Conservation (phyloP, 1,140 invertebrate species). For the Listronotus bonariensis region DNA sequence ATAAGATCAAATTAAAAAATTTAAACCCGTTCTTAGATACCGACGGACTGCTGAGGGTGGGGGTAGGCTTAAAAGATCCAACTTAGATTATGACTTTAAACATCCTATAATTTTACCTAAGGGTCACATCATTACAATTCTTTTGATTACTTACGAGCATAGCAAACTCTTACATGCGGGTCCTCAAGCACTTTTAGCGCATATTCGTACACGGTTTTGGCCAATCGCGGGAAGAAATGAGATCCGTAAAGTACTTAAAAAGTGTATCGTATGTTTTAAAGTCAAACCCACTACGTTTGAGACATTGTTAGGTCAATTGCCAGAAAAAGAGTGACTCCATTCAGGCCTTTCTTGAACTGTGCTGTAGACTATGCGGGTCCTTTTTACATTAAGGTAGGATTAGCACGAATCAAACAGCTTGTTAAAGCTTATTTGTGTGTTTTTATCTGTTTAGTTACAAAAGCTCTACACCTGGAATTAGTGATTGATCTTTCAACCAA, state of each 20-base stretch:
- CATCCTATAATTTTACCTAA: conserved; percentile 45
- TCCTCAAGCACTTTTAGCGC: neutral
- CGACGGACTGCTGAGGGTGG: conserved; percentile 53
- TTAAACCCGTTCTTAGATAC: conserved; percentile 54
- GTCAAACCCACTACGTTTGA: conserved; percentile 15
- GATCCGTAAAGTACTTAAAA: conserved; percentile 38
- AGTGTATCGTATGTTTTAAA: conserved; percentile 34
- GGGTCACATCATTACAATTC: conserved; percentile 34
- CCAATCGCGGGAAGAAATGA: conserved; percentile 34
- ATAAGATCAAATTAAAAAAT: neutral
- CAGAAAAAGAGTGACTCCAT: neutral
- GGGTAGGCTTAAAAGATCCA: conserved; percentile 50
- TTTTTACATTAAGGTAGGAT: neutral
- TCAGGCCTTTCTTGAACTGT: neutral
- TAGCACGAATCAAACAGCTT: too few relatives aligned
- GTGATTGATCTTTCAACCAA: neutral
- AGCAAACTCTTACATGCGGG: conserved; percentile 30
- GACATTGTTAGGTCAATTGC: conserved; percentile 46
- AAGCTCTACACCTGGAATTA: neutral
- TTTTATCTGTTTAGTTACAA: conserved; percentile 2
- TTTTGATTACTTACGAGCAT: conserved; percentile 42
- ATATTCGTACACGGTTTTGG: conserved; percentile 33
- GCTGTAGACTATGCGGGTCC: neutral
- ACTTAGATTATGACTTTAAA: conserved; percentile 42
- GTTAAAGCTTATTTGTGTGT: neutral